Evolutionary conservation across 2,888 invertebrate species (phyloP).

Genomic region (Aporophyla lueneburgensis): DNA sequence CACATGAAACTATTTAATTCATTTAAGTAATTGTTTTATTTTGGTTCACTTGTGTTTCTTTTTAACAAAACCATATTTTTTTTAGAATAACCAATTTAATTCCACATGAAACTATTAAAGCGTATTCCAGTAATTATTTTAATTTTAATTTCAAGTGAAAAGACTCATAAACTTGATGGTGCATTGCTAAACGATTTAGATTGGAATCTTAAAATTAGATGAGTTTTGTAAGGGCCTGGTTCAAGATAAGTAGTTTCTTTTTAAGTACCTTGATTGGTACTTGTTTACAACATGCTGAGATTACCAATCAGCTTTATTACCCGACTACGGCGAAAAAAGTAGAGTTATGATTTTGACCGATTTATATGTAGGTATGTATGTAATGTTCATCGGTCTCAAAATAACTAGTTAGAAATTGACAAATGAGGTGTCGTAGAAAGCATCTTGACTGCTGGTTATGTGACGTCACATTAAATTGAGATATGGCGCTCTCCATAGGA

Average conservation of each 20-base stretch:
- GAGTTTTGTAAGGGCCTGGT: neutral
- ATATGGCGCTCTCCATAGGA: too few species aligned
- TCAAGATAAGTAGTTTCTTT: constrained; percentile 6
- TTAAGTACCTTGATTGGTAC: neutral
- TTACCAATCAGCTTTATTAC: constrained; percentile 6
- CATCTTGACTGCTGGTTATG: too few species aligned
- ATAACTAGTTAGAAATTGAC: too few species aligned
- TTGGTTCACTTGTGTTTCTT: too few species aligned
- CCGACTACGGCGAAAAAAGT: too few species aligned
- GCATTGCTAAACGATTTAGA: constrained; percentile 14
- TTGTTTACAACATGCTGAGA: constrained; percentile 6
- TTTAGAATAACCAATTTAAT: neutral
- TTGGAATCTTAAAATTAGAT: constrained; percentile 35
- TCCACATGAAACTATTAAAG: neutral
- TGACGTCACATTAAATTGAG: too few species aligned
- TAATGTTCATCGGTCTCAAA: too few species aligned
- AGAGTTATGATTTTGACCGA: too few species aligned
- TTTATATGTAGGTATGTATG: too few species aligned
- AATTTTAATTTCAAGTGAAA: neutral
- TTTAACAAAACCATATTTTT: too few species aligned
- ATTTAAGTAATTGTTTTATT: neutral
- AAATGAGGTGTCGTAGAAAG: too few species aligned
- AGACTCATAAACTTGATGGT: neutral
- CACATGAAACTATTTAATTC: neutral
- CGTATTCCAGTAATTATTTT: neutral